Evolutionary conservation across 2,888 invertebrate genomes (phyloP), one percentile per base, ranked within the genome.

Genomic region (Belgica antarctica): DNA sequence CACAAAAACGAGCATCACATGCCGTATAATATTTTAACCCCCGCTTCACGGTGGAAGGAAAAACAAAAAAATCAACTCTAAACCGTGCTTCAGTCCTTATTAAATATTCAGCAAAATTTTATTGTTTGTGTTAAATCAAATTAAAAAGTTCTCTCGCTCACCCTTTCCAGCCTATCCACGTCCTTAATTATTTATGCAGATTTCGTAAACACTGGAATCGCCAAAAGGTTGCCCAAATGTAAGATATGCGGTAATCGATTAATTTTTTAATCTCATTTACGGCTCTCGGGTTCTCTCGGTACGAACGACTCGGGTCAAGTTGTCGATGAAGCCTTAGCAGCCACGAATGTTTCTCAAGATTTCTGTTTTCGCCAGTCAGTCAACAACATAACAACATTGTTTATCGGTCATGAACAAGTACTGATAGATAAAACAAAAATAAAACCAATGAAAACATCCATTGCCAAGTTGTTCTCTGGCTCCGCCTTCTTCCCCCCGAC

Each of bases 221-320:
- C 34, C 12, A 31, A 31, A 31, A 41, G 41, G 41, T n/a, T 41
- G n/a, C 31, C 41, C 41, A 41, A 52, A 22, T 22, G 41, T 52
- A n/a, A n/a, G n/a, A n/a, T n/a, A n/a, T n/a, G n/a, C 22, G 46
- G 25, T 66, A 66, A 66, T 66, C 65, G 65, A 66, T 66, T 66
- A 66, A 66, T 66, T 47, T 66, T 66, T 66, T 66, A 66, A 66
- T 66, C 65, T 66, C 28, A 17, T 52, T 52, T 52, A 10, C 22
- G 8, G 17, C 52, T 52, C 7, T 31, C 12, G 12, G 34, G 12
- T 31, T 31, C 34, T n/a, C n/a, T n/a, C n/a, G n/a, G n/a, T n/a
- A n/a, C n/a, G n/a, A n/a, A 31, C 12, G 34, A 31, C 34, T 12
- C 34, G 34, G 22, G 52, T 22, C 52, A 17, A 12, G 22, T 17